Conservation (phyloP, 2,113 vertebrate genomes). For the Cyphomyrus plagiostoma region DNA sequence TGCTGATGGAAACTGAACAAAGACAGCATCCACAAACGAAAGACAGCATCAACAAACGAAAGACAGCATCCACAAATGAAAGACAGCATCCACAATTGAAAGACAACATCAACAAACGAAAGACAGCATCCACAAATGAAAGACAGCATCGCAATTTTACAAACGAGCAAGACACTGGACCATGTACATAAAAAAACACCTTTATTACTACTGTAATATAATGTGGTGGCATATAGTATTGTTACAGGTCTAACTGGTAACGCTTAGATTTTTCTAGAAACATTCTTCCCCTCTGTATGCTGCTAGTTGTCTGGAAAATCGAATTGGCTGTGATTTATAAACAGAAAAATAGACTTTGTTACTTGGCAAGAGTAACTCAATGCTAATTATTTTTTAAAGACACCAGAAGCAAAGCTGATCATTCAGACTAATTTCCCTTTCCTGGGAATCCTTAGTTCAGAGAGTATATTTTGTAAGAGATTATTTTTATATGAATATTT, state of each 20-base stretch:
- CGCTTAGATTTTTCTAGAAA: slow-evolving; percentile 48
- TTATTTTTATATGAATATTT: slow-evolving; percentile 97
- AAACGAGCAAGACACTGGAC: slow-evolving; percentile 57
- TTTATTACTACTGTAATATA: slow-evolving; percentile 51
- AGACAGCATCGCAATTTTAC: slow-evolving; percentile 4
- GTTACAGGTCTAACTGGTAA: slow-evolving; percentile 45
- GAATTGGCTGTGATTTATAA: slow-evolving; percentile 50
- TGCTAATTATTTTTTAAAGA: slow-evolving; percentile 42
- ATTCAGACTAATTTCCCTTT: slow-evolving; percentile 64
- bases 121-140: background rate
- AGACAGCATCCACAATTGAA: slow-evolving; percentile 27
- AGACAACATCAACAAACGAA: background rate
- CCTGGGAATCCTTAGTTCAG: slow-evolving; percentile 71
- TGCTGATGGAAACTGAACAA: slow-evolving; percentile 40
- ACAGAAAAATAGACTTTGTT: slow-evolving; percentile 38
- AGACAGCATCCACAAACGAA: background rate
- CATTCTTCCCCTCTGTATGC: slow-evolving; percentile 64
- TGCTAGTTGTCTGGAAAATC: slow-evolving; percentile 79
- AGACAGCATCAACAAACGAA: background rate
- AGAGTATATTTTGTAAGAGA: slow-evolving; percentile 95
- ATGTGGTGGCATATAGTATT: slow-evolving; percentile 39
- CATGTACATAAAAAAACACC: slow-evolving; percentile 34
- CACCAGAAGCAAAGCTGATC: slow-evolving; percentile 48
- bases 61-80: background rate
- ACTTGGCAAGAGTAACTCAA: slow-evolving; percentile 26